phyloP scores from a whole-genome alignment of 1,140 invertebrate genomes.

The Xylocopa sonorina region DNA sequence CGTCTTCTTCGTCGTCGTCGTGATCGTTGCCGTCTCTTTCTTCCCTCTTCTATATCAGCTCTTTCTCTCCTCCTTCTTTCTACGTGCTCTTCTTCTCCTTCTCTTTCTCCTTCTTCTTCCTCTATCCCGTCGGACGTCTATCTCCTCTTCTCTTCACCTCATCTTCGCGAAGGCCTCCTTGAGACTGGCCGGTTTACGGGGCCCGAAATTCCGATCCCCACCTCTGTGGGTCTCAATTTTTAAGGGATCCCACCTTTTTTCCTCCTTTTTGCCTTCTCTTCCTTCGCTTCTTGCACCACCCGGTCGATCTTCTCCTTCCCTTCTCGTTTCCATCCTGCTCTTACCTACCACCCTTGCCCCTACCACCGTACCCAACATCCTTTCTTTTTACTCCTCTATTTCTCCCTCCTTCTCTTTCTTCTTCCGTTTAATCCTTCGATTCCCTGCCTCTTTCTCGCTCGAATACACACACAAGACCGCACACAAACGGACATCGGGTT shows the following conservation, averaged over 20 bases:
- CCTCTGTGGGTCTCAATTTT: conserved; percentile 78
- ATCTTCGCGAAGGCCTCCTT: conserved; percentile 80
- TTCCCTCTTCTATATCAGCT: conserved; percentile 7
- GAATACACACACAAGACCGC: not conserved
- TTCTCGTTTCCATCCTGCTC: conserved; percentile 37
- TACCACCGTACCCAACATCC: conserved; percentile 16
- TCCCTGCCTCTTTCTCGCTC: conserved; percentile 36
- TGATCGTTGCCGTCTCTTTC: conserved; percentile 1
- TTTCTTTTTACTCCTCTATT: conserved; percentile 35
- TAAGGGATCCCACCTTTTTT: conserved; percentile 79
- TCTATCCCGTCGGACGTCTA: conserved; percentile 46
- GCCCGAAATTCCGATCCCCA: conserved; percentile 82
- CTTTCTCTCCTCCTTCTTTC: conserved; percentile 28
- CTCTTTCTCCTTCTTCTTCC: conserved; percentile 34
- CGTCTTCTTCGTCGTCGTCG: conserved; percentile 32
- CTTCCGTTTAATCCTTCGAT: conserved; percentile 43
- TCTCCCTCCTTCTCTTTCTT: conserved; percentile 9
- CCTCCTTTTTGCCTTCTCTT: conserved; percentile 71
- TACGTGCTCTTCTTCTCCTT: conserved; percentile 21
- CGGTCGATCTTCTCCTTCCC: conserved; percentile 53
- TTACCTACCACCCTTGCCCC: conserved; percentile 29
- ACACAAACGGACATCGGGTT: too few relatives aligned
- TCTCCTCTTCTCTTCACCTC: conserved; percentile 75
- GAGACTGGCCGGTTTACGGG: conserved; percentile 79
- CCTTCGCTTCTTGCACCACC: conserved; percentile 62